phyloP scores from a whole-genome alignment of 1,140 invertebrate genomes.

The Oncopeltus fasciatus region DNA sequence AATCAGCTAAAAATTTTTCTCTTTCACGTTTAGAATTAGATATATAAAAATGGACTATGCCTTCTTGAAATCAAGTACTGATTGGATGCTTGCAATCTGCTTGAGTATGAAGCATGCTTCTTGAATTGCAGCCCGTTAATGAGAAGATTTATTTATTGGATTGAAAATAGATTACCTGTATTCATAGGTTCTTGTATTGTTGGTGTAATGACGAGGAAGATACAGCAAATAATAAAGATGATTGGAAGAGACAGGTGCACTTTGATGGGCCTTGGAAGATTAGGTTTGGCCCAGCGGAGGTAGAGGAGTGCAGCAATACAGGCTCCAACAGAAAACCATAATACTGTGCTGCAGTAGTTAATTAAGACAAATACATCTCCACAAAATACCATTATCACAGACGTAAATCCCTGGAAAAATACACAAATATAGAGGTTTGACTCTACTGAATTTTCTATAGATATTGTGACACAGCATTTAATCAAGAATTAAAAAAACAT shows the following conservation, averaged over 20 bases:
- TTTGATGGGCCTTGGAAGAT: conserved; percentile 64
- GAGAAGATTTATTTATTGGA: neutral
- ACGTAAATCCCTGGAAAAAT: conserved; percentile 48
- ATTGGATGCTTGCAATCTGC: too few relatives aligned
- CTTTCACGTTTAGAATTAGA: neutral
- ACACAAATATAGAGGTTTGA: too few relatives aligned
- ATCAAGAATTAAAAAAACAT: too few relatives aligned
- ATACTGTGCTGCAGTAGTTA: conserved; percentile 63
- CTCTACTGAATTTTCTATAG: too few relatives aligned
- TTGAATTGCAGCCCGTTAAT: neutral
- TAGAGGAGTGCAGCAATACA: conserved; percentile 65
- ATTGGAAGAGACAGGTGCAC: conserved; percentile 44
- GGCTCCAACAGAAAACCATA: conserved; percentile 63
- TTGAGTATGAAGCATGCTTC: neutral
- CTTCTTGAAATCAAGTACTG: too few relatives aligned
- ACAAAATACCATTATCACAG: conserved; percentile 52
- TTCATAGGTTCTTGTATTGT: conserved; percentile 31
- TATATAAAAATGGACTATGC: neutral
- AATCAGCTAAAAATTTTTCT: too few relatives aligned
- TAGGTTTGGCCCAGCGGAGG: conserved; percentile 52
- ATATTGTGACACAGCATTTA: too few relatives aligned
- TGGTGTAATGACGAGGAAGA: conserved; percentile 38
- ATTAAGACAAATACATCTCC: conserved; percentile 57
- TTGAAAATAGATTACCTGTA: conserved; percentile 22
- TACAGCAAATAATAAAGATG: conserved; percentile 36